phyloP scores from a whole-genome alignment of 2,888 invertebrate species.

The Drosophila merina region DNA sequence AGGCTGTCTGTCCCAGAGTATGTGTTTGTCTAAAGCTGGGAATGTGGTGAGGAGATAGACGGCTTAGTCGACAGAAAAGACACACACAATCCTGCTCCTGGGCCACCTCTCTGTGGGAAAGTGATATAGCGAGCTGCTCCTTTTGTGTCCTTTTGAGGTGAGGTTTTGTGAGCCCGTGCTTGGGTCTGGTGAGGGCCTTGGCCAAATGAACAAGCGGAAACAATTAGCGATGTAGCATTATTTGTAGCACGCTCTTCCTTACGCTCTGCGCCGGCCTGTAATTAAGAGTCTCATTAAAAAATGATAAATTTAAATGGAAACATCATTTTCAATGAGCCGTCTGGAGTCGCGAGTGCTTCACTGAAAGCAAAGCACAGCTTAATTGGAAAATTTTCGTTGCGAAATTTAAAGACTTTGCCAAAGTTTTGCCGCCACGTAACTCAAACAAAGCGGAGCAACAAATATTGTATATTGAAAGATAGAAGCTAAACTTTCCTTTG shows the following conservation, averaged over 20 bases:
- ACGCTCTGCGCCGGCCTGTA: conserved; percentile 46
- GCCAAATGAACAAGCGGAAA: conserved; percentile 68
- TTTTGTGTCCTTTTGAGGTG: conserved; percentile 35
- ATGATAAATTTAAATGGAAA: conserved; percentile 78
- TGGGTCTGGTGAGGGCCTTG: conserved; percentile 3
- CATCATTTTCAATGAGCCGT: conserved; percentile 58
- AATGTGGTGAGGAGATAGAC: conserved; percentile 62
- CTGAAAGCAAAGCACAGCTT: neutral
- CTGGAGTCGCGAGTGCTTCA: conserved; percentile 34
- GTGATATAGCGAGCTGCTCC: conserved; percentile 46
- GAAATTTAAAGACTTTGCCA: conserved; percentile 30
- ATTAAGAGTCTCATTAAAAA: conserved; percentile 79
- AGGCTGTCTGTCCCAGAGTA: conserved; percentile 30
- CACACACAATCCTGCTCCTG: conserved; percentile 44
- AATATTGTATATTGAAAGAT: conserved; percentile 1
- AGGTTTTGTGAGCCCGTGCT: conserved; percentile 15
- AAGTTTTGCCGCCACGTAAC: conserved; percentile 17
- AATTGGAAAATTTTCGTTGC: conserved; percentile 28
- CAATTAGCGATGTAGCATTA: conserved; percentile 65
- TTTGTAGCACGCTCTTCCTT: conserved; percentile 64
- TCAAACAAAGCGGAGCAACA: conserved; percentile 19
- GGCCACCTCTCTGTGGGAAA: conserved; percentile 26
- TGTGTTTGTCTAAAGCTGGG: conserved; percentile 22
- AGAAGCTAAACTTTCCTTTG: conserved; percentile 27
- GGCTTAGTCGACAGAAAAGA: conserved; percentile 45